These are phyloP conservation scores for Crotalus helleri DNA, from an alignment of 2,113 vertebrate genomes.

Conservation along the genomic window DNA sequence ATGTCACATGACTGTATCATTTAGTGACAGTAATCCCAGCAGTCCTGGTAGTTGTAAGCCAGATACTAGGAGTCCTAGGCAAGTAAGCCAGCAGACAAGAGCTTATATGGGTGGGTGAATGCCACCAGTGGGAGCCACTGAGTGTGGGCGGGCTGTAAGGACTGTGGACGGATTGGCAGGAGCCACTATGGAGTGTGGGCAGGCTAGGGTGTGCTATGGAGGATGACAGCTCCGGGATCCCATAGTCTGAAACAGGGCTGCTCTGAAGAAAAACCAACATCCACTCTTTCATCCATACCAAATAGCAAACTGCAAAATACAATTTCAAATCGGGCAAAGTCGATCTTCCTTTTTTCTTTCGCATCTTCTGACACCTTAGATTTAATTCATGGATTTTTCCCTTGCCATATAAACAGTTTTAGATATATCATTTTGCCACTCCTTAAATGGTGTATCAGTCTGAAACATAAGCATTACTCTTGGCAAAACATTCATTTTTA, in stretches of 20 bases:
- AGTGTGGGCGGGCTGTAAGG: background rate
- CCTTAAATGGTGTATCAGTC: too few species aligned
- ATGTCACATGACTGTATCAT: background rate
- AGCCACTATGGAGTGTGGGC: background rate
- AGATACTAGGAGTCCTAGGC: background rate
- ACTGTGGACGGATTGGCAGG: background rate
- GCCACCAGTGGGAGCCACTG: background rate
- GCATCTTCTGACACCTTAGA: background rate
- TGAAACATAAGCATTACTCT: too few species aligned
- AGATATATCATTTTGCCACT: too few species aligned
- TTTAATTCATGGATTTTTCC: too few species aligned
- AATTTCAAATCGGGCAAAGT: background rate
- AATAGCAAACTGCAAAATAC: background rate
- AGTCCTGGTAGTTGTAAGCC: background rate
- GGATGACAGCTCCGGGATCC: background rate
- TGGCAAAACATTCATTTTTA: too few species aligned
- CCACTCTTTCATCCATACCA: background rate
- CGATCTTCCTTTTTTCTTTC: background rate
- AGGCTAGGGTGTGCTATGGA: background rate
- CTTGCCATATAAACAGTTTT: too few species aligned
- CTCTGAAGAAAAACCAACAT: background rate
- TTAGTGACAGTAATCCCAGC: background rate
- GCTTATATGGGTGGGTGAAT: background rate
- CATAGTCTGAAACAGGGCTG: background rate
- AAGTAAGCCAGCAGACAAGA: background rate